These are phyloP conservation scores for Masticophis lateralis DNA, from an alignment of 2,797 vertebrate genomes.

Conservation along the genomic window DNA sequence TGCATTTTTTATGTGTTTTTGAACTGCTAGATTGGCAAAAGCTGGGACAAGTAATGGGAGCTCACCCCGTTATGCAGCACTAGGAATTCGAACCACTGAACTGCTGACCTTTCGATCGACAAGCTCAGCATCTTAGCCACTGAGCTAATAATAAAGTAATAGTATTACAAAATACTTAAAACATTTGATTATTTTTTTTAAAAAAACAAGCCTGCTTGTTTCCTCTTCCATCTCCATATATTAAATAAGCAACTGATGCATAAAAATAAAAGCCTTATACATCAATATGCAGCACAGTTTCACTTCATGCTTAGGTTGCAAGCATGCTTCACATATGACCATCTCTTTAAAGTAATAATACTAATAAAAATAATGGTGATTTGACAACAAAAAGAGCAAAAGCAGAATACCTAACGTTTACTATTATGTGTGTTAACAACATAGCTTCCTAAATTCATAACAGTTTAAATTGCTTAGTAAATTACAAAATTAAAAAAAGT, in stretches of 20 bases:
- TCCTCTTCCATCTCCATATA: background rate
- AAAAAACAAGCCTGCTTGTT: background rate
- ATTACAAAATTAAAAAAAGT: slow-evolving; percentile 57
- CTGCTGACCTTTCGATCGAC: no score
- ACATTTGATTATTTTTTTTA: background rate
- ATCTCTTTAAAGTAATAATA: background rate
- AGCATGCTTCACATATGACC: slow-evolving; percentile 4
- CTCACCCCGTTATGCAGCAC: no score
- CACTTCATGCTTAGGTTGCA: background rate
- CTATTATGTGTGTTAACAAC: slow-evolving; percentile 36
- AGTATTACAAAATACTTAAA: background rate
- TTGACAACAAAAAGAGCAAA: slow-evolving; percentile 15
- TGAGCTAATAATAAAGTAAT: background rate
- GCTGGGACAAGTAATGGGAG: no score
- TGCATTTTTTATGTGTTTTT: no score
- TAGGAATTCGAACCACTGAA: no score
- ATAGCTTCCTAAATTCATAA: slow-evolving; percentile 34
- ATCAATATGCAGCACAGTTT: background rate
- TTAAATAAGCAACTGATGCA: background rate
- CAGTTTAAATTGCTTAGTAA: slow-evolving; percentile 52
- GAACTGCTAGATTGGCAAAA: no score
- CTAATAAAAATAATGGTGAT: slow-evolving; percentile 10
- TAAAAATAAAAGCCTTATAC: background rate
- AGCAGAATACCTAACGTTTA: background rate
- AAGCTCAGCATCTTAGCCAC: no score